Percentiles rank a stretch among this genome's conserved stretches.
phyloP scores from a whole-genome alignment of 2,888 invertebrate genomes.

The Parnassius smintheus region DNA sequence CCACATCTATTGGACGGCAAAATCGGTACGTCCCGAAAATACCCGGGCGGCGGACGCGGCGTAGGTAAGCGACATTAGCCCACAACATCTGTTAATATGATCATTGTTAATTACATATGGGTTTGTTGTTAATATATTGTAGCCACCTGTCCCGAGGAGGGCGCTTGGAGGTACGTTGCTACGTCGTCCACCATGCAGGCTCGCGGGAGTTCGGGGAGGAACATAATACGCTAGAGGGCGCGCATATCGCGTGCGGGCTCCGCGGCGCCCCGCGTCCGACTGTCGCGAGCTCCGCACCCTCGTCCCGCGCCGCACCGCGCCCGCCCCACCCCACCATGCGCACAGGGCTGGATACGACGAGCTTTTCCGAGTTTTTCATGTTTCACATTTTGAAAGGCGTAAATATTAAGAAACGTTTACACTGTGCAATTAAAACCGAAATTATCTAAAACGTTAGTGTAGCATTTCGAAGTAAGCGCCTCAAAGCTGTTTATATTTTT shows the following conservation, averaged over 20 bases:
- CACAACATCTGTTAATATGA: slow-evolving; percentile 82
- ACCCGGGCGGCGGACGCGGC: slow-evolving; percentile 75
- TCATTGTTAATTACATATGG: slow-evolving; percentile 82
- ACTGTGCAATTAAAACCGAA: slow-evolving; percentile 28
- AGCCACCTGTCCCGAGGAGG: slow-evolving; percentile 96
- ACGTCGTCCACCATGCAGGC: slow-evolving; percentile 98
- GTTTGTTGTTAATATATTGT: slow-evolving; percentile 78
- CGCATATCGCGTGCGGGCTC: slow-evolving; percentile 75
- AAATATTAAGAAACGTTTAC: slow-evolving; percentile 24
- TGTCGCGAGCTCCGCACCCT: slow-evolving; percentile 50
- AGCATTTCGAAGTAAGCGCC: too few species aligned
- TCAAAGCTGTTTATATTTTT: too few species aligned
- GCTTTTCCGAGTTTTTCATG: slow-evolving; percentile 54
- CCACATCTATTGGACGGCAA: slow-evolving; percentile 57
- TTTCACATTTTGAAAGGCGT: slow-evolving; percentile 14
- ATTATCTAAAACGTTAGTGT: too few species aligned
- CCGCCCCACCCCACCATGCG: slow-evolving; percentile 39
- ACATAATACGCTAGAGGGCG: slow-evolving; percentile 84
- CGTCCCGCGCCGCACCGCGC: slow-evolving; percentile 34
- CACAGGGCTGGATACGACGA: slow-evolving; percentile 53
- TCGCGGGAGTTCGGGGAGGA: slow-evolving; percentile 95
- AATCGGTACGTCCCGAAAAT: slow-evolving; percentile 71
- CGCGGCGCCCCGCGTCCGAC: slow-evolving; percentile 78
- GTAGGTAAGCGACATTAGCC: slow-evolving; percentile 77
- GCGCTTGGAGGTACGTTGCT: slow-evolving; percentile 96